Conservation (phyloP, 2,888 invertebrate genomes). For the Euphydryas editha region DNA sequence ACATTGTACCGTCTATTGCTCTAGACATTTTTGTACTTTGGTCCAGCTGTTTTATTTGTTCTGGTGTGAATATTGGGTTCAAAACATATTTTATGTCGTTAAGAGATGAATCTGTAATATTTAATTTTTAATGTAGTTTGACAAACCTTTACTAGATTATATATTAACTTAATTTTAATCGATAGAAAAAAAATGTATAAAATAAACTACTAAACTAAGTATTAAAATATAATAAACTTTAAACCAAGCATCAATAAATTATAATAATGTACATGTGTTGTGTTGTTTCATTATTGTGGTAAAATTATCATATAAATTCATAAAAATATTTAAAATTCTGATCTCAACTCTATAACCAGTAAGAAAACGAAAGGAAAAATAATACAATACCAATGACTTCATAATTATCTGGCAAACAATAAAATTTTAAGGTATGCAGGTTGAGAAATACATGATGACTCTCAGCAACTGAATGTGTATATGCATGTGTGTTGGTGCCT, state of each 20-base stretch:
- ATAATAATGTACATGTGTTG: too few species aligned
- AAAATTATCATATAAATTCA: too few species aligned
- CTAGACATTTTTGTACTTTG: constrained; percentile 92
- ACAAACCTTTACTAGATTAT: too few species aligned
- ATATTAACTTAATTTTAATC: too few species aligned
- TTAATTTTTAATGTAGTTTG: not conserved
- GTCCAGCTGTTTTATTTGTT: constrained; percentile 93
- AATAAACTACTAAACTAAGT: too few species aligned
- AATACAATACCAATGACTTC: constrained; percentile 93
- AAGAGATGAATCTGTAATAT: constrained; percentile 92
- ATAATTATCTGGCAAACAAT: constrained; percentile 99
- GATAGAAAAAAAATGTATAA: too few species aligned
- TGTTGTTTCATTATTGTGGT: too few species aligned
- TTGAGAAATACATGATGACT: constrained; percentile 99
- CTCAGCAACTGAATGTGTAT: constrained; percentile 99
- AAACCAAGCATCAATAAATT: too few species aligned
- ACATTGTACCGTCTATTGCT: constrained; percentile 98
- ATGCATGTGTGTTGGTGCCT: constrained; percentile 99
- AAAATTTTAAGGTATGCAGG: constrained; percentile 97
- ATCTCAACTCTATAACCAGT: too few species aligned
- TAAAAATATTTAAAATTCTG: not conserved
- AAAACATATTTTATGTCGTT: constrained; percentile 99
- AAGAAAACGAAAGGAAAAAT: not conserved
- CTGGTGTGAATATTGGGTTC: constrained; percentile 96
- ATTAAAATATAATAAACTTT: too few species aligned